Conservation (phyloP, 1,140 invertebrate genomes). For the Bradynema listronoti region DNA sequence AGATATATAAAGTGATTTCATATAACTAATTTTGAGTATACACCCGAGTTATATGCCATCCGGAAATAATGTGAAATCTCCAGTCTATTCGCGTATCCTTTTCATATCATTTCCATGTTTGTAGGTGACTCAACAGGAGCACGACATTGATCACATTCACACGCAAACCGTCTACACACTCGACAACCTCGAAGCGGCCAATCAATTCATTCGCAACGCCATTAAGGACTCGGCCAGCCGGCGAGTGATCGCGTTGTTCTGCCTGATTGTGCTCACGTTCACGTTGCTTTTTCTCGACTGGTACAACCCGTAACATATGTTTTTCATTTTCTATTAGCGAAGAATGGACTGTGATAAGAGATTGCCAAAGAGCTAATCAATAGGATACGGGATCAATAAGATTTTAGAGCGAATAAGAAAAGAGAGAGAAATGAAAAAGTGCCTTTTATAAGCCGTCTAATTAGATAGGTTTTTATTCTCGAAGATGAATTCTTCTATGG, state of each 20-base stretch:
- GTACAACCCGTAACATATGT: slow-evolving; percentile 78
- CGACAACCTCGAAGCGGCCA: slow-evolving; percentile 88
- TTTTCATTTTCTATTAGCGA: too few species aligned
- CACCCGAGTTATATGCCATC: too few species aligned
- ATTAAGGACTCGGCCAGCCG: slow-evolving; percentile 90
- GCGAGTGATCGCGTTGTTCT: slow-evolving; percentile 86
- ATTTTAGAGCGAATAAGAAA: too few species aligned
- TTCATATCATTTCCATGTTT: slow-evolving; percentile 17
- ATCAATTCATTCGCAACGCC: slow-evolving; percentile 79
- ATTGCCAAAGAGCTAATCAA: too few species aligned
- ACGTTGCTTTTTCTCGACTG: slow-evolving; percentile 90
- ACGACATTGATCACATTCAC: slow-evolving; percentile 80
- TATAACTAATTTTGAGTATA: too few species aligned
- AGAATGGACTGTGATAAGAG: neutral
- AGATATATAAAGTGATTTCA: too few species aligned
- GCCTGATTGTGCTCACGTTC: slow-evolving; percentile 88
- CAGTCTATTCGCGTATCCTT: neutral
- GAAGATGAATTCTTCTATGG: too few species aligned
- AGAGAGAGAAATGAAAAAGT: too few species aligned
- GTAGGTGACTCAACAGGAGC: slow-evolving; percentile 64
- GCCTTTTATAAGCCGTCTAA: too few species aligned
- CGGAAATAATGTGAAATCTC: too few species aligned
- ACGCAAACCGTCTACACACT: slow-evolving; percentile 79
- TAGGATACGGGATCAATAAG: too few species aligned
- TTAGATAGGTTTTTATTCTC: too few species aligned